Percentiles rank a stretch among this genome's conserved stretches.
Conservation (phyloP, 2,888 invertebrate genomes). For the Leucophenga montana region DNA sequence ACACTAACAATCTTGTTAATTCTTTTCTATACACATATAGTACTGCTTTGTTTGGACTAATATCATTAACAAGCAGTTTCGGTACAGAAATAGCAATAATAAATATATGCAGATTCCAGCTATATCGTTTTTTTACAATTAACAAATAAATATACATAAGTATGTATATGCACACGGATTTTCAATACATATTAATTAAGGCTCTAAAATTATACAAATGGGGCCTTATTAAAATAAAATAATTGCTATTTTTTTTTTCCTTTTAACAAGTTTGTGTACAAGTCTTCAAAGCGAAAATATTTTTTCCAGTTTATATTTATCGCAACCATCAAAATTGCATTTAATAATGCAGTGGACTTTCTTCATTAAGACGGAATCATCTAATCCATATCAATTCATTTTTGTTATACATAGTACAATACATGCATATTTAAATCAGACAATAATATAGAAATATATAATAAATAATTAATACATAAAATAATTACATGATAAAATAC, state of each 20-base stretch:
- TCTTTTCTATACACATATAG: background rate
- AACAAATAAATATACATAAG: conserved; percentile 1
- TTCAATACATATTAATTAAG: background rate
- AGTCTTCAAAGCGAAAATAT: background rate
- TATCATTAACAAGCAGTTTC: conserved; percentile 4
- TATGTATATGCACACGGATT: background rate
- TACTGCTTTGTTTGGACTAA: background rate
- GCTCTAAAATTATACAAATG: background rate
- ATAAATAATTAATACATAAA: conserved; percentile 45
- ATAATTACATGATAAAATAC: conserved; percentile 54
- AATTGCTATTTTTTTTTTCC: background rate
- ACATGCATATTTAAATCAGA: background rate
- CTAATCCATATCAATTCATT: too few relatives aligned
- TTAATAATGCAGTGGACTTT: too few relatives aligned
- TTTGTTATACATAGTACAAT: too few relatives aligned
- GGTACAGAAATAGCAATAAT: background rate
- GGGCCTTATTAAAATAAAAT: background rate
- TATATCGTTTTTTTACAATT: background rate
- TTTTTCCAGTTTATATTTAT: background rate
- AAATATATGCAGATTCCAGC: background rate
- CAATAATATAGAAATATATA: conserved; percentile 35
- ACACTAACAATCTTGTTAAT: background rate
- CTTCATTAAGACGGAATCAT: too few relatives aligned
- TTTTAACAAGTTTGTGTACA: conserved; percentile 1
- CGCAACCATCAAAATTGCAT: background rate